Evolutionary conservation across 2,888 invertebrate genomes (phyloP).

Genomic region (Molanna angustata): DNA sequence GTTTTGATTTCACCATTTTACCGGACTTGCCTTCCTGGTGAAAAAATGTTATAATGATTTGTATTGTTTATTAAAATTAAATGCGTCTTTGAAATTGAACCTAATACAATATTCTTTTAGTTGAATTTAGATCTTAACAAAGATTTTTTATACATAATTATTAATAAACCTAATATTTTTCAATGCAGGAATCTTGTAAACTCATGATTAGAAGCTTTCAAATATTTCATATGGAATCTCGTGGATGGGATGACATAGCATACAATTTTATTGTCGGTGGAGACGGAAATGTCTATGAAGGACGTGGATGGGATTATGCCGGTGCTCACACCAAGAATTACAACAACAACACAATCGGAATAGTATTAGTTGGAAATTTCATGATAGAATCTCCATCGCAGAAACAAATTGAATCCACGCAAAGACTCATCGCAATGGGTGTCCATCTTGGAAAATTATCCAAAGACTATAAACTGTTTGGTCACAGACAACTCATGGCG

Average conservation of each 20-base stretch:
- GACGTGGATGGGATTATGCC: slow-evolving; percentile 69
- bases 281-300: slow-evolving; percentile 71
- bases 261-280: slow-evolving; percentile 80
- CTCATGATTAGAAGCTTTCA: slow-evolving; percentile 62
- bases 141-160: too few relatives aligned
- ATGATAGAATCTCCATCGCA: slow-evolving; percentile 51
- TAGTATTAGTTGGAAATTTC: slow-evolving; percentile 73
- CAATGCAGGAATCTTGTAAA: slow-evolving; percentile 56
- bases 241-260: slow-evolving; percentile 63
- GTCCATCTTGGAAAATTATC: slow-evolving; percentile 59
- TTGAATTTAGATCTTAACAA: too few relatives aligned
- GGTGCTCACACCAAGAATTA: slow-evolving; percentile 71
- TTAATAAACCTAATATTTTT: slow-evolving; percentile 3
- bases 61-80: too few relatives aligned
- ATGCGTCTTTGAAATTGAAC: too few relatives aligned
- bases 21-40: too few relatives aligned
- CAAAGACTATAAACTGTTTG: slow-evolving; percentile 64
- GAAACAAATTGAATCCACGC: slow-evolving; percentile 59
- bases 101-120: too few relatives aligned
- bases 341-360: slow-evolving; percentile 64
- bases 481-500: slow-evolving; percentile 62
- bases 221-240: slow-evolving; percentile 63
- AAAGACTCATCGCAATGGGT: slow-evolving; percentile 61
- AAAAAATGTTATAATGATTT: too few relatives aligned
- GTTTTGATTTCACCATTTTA: too few relatives aligned